Percentiles rank a stretch among this genome's conserved stretches.
These are phyloP conservation scores for Pseudomyrmex gracilis DNA, from an alignment of 1,140 invertebrate genomes.

Conservation along the genomic window DNA sequence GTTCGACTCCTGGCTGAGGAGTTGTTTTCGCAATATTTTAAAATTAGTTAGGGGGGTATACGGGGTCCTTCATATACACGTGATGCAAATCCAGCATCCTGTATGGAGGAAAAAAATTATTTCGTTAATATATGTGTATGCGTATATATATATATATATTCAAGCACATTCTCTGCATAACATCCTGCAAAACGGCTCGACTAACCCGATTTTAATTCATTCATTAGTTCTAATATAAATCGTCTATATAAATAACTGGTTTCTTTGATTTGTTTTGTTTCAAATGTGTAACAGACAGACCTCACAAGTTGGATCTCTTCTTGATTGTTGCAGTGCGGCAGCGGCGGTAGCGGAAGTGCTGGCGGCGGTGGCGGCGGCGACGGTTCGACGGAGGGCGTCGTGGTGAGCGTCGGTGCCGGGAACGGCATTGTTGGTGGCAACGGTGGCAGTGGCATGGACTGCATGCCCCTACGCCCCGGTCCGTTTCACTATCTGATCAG, in stretches of 20 bases:
- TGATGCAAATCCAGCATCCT: too few relatives aligned
- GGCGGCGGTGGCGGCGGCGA: slow-evolving; percentile 75
- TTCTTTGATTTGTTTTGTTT: background rate
- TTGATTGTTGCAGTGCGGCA: slow-evolving; percentile 80
- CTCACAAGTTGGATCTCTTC: background rate
- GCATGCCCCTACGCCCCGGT: slow-evolving; percentile 88
- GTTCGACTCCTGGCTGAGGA: too few relatives aligned
- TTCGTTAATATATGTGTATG: too few relatives aligned
- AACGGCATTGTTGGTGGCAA: slow-evolving; percentile 77
- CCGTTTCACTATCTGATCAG: slow-evolving; percentile 92
- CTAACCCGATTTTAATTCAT: too few relatives aligned
- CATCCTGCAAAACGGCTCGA: too few relatives aligned
- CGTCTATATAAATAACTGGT: background rate
- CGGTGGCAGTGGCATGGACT: slow-evolving; percentile 89
- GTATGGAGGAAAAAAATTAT: too few relatives aligned
- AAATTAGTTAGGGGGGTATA: too few relatives aligned
- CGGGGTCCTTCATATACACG: too few relatives aligned
- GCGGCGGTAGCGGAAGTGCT: slow-evolving; percentile 75
- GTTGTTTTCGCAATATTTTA: too few relatives aligned
- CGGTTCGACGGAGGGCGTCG: slow-evolving; percentile 79
- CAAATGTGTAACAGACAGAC: background rate
- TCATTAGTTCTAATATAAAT: too few relatives aligned
- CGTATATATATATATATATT: too few relatives aligned
- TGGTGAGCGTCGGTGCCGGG: slow-evolving; percentile 81
- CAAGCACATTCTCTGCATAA: too few relatives aligned